Evolutionary conservation across 2,113 vertebrate species (phyloP).

Genomic region (Opisthocomus hoazin): DNA sequence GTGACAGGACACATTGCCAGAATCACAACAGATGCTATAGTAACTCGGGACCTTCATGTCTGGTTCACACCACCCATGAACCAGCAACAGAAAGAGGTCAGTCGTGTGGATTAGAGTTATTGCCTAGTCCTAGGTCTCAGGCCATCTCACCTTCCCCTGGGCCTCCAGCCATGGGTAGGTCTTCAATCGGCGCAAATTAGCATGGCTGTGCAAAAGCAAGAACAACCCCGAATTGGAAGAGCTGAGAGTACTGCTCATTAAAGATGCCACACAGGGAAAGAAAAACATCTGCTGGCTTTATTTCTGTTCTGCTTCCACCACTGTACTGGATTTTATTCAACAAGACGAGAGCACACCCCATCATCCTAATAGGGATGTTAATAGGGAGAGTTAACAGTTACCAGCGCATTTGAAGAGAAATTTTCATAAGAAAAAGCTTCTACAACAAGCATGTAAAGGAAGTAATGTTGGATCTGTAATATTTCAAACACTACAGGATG

Average conservation of each 20-base stretch:
- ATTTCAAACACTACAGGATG: conserved; percentile 14
- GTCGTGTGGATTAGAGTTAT: background rate
- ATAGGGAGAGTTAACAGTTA: background rate
- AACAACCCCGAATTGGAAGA: background rate
- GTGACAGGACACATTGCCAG: background rate
- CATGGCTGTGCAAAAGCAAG: background rate
- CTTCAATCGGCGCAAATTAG: background rate
- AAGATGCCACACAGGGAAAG: background rate
- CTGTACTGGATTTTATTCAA: background rate
- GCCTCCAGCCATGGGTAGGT: background rate
- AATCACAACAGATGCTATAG: background rate
- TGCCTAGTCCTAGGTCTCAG: background rate
- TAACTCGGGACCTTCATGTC: background rate
- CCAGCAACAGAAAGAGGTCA: background rate
- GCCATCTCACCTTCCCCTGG: background rate
- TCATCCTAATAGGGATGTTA: background rate
- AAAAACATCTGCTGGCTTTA: background rate
- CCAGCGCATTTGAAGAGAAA: background rate
- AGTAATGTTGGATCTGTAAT: background rate
- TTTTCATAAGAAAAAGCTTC: background rate
- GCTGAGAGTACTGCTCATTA: background rate
- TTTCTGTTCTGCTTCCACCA: background rate
- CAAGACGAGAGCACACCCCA: background rate
- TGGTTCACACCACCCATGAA: background rate
- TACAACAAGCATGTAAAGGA: background rate